These are phyloP conservation scores for Okapia johnstoni DNA, from an alignment of 2,113 vertebrate genomes.

Conservation along the genomic window DNA sequence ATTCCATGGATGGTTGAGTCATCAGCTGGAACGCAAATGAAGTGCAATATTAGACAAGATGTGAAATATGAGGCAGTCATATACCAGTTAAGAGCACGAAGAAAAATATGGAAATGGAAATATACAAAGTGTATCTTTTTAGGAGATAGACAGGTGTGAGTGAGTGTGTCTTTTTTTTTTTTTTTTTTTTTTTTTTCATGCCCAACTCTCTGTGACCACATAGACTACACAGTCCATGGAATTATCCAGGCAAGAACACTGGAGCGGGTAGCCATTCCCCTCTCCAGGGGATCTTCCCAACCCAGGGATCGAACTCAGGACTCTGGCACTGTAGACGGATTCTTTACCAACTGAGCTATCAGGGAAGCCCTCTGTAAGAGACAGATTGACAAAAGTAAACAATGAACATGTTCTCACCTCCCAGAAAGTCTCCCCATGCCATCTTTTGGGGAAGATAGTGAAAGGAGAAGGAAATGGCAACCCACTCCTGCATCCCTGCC, in stretches of 20 bases:
- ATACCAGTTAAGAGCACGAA: fast-evolving
- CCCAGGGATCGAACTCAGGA: neutral
- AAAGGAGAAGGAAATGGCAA: neutral
- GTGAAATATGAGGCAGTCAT: fast-evolving
- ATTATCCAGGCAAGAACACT: neutral
- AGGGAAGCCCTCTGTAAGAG: neutral
- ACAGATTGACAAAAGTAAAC: neutral
- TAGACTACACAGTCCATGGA: neutral
- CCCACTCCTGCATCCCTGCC: neutral
- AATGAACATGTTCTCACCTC: no score
- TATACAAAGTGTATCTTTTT: neutral
- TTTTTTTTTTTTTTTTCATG: fast-evolving
- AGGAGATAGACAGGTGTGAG: no score
- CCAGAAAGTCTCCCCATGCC: neutral
- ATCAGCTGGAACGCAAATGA: neutral
- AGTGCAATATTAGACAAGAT: fast-evolving
- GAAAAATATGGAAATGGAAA: fast-evolving
- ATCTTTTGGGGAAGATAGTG: neutral
- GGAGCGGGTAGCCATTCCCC: neutral
- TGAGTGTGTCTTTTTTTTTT: no score
- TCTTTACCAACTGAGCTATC: neutral
- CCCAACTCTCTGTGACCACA: neutral
- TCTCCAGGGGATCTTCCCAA: neutral
- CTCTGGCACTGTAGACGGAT: fast-evolving
- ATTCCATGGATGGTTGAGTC: fast-evolving